Evolutionary conservation across 2,113 vertebrate species (phyloP), one percentile per base, ranked within the genome.

Genomic region (Marmota flaviventris): DNA sequence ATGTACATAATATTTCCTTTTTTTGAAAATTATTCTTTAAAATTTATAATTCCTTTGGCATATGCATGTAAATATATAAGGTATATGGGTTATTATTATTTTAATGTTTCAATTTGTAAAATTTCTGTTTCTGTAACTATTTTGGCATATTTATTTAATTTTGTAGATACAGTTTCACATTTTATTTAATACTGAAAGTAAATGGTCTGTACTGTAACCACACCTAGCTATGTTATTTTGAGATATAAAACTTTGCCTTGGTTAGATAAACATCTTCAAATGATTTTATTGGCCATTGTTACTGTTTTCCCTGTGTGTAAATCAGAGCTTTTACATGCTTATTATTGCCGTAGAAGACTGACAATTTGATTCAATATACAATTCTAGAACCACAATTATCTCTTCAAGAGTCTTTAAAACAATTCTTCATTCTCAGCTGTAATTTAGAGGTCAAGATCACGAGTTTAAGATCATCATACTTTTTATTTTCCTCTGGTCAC

Each of bases 11-110:
- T 70, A 51, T 77, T 77, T 85, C 16, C 16, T 53, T 73, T 48
- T 91, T 93, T 58, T 81, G 20, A 5, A 88, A 94, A 91, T 91
- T 88, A 42, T 89, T 88, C 17, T 42, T 85, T 97, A 45, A 86
- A 2, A 81, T 39, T 85, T 91, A 77, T 51, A 8, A 67, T 82
- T 93, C 24, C 24, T 73, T 92, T 91, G 51, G 16, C 32, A 82
- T 87, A 82, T 17, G 6, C 13, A 75, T 8, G 3, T 48, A 63
- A 65, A 18, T 48, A 4, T 18, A n/a, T 32, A 83, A 73, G 53
- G 24, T 48, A 79, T 0, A 56, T 20, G 69, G 5, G 45, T 67
- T 67, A 77, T 76, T 32, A 67, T 72, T 92, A 77, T 78, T 92
- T 93, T 86, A 82, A 27, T 79, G 8, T 48, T 53, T 63, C 48